Evolutionary conservation across 2,888 invertebrate genomes (phyloP).

Genomic region (Chymomyza procnemis): DNA sequence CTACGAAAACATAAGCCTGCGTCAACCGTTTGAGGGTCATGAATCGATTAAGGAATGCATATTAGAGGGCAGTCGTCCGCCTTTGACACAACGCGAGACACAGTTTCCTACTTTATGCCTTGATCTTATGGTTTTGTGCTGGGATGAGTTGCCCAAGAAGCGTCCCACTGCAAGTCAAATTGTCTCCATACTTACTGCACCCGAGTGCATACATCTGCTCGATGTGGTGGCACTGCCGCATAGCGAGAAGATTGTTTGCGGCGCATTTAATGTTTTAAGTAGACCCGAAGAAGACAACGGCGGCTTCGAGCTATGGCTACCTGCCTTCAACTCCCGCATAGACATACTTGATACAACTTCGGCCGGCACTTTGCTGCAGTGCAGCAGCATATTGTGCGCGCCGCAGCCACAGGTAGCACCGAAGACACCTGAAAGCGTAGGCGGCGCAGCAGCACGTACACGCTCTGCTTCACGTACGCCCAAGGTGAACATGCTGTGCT

Average conservation of each 20-base stretch:
- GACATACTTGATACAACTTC: conserved; percentile 82
- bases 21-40: conserved; percentile 96
- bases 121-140: conserved; percentile 97
- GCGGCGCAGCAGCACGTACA: conserved; percentile 41
- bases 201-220: conserved; percentile 93
- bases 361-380: conserved; percentile 82
- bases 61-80: conserved; percentile 94
- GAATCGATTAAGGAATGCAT: conserved; percentile 98
- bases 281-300: conserved; percentile 81
- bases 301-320: conserved; percentile 87
- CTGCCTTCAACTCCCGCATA: conserved; percentile 83
- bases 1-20: conserved; percentile 94
- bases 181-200: conserved; percentile 93
- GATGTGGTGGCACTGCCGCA: conserved; percentile 88
- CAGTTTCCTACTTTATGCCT: conserved; percentile 92
- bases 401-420: conserved; percentile 63
- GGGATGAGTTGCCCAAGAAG: conserved; percentile 91
- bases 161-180: conserved; percentile 97
- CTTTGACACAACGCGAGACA: conserved; percentile 89
- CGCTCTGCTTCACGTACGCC: conserved; percentile 65
- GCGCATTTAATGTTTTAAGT: conserved; percentile 77
- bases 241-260: conserved; percentile 83
- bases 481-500: conserved; percentile 76
- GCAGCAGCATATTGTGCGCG: conserved; percentile 79
- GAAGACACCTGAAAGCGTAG: conserved; percentile 48